A percentile compares a stretch with the other conserved stretches of the same genome.
Conservation (phyloP, 2,113 vertebrate species). For the Antechinus flavipes region DNA sequence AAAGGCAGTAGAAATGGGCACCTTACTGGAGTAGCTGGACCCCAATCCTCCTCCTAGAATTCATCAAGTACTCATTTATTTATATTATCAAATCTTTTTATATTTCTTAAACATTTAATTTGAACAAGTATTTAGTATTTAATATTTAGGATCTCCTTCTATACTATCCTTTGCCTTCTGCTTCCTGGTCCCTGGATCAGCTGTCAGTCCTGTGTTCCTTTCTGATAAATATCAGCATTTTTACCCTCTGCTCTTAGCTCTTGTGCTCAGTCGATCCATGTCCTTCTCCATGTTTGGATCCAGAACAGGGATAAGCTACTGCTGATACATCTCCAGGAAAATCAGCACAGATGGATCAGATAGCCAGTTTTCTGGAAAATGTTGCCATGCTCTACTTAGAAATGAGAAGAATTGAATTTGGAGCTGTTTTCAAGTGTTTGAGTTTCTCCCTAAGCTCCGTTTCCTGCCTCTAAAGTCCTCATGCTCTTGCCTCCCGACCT, state of each 20-base stretch:
- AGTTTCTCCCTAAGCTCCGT: background rate
- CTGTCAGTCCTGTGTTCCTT: background rate
- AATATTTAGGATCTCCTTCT: background rate
- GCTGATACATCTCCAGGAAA: slow-evolving; percentile 31
- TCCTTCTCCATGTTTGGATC: background rate
- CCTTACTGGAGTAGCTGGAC: background rate
- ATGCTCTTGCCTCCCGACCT: background rate
- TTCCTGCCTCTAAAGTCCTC: background rate
- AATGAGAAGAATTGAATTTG: background rate
- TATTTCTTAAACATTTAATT: background rate
- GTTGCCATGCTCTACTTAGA: background rate
- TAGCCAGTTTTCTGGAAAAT: background rate
- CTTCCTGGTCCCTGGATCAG: background rate
- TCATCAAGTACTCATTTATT: background rate
- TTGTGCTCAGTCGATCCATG: background rate
- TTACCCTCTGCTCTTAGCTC: background rate
- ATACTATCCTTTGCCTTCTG: background rate
- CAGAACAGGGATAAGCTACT: background rate
- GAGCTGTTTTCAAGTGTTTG: background rate
- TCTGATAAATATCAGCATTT: background rate
- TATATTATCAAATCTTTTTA: background rate
- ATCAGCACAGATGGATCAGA: slow-evolving; percentile 26
- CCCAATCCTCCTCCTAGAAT: background rate
- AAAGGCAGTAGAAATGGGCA: background rate
- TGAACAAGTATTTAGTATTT: background rate